phyloP scores from a whole-genome alignment of 2,888 invertebrate genomes.

The Stegophylla sp. region DNA sequence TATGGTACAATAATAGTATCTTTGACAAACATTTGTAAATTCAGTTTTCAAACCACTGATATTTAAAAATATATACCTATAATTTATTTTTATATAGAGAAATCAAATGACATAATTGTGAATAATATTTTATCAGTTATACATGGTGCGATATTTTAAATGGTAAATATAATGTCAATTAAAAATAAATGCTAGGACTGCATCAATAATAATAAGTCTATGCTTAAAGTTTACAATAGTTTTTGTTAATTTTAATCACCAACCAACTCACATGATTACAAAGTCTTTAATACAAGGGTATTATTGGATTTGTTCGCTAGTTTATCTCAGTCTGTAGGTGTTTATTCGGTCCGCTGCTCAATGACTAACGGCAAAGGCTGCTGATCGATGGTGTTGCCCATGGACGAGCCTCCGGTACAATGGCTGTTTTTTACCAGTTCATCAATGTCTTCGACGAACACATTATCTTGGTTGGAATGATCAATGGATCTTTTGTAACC shows the following conservation, averaged over 20 bases:
- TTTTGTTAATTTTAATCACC: constrained; percentile 26
- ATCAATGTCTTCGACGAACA: constrained; percentile 72
- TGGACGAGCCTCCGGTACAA: constrained; percentile 51
- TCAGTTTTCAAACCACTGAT: constrained; percentile 1
- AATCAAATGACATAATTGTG: constrained; percentile 16
- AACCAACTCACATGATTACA: constrained; percentile 21
- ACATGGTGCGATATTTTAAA: constrained; percentile 37
- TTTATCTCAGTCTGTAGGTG: constrained; percentile 53
- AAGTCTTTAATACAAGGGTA: constrained; percentile 43
- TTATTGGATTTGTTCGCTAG: constrained; percentile 52
- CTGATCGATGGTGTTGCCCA: constrained; percentile 48
- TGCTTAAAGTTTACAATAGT: constrained; percentile 39
- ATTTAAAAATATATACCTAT: constrained; percentile 17
- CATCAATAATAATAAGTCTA: constrained; percentile 48
- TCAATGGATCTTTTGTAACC: constrained; percentile 52
- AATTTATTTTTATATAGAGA: constrained; percentile 3
- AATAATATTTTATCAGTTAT: constrained; percentile 41
- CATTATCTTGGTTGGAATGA: constrained; percentile 68
- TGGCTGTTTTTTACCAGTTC: constrained; percentile 70
- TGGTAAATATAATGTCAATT: constrained; percentile 20
- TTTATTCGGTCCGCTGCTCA: constrained; percentile 63
- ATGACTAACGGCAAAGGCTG: constrained; percentile 61
- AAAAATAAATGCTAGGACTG: constrained; percentile 57
- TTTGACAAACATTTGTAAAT: constrained; percentile 8
- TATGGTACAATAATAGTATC: constrained; percentile 35